phyloP scores from a whole-genome alignment of 2,888 invertebrate species.

The Leptinotarsa peninsularis region DNA sequence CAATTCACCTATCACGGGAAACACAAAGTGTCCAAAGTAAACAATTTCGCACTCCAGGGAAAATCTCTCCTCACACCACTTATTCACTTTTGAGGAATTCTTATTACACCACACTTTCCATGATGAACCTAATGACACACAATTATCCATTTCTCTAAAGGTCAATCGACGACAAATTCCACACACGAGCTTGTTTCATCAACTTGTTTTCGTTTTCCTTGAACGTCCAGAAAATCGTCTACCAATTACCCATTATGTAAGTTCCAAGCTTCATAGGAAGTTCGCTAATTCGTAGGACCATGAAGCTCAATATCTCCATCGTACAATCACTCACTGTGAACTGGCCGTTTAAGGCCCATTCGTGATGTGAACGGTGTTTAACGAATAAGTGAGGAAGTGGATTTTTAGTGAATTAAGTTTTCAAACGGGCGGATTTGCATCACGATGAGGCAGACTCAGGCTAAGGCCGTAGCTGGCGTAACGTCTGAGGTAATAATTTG shows the following conservation, averaged over 20 bases:
- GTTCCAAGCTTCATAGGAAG: constrained; percentile 28
- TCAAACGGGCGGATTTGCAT: constrained; percentile 37
- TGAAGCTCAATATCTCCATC: constrained; percentile 46
- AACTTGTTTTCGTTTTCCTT: constrained; percentile 33
- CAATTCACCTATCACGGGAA: too few relatives aligned
- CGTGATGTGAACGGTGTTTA: constrained; percentile 23
- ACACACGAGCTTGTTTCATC: neutral
- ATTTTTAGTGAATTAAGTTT: constrained; percentile 44
- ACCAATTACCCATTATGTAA: constrained; percentile 35
- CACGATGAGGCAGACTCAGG: constrained; percentile 52
- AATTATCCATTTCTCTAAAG: constrained; percentile 3
- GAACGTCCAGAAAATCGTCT: constrained; percentile 35
- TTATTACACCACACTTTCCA: neutral
- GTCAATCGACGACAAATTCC: neutral
- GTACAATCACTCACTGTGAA: constrained; percentile 21
- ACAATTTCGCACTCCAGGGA: neutral
- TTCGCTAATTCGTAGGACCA: constrained; percentile 49
- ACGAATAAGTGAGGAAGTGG: constrained; percentile 34
- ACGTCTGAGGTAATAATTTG: constrained; percentile 49
- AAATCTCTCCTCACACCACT: neutral
- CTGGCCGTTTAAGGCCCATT: constrained; percentile 31
- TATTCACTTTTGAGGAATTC: neutral
- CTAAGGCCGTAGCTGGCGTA: constrained; percentile 53
- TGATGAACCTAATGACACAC: neutral
- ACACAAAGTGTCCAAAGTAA: too few relatives aligned